These are phyloP conservation scores for Lethrus apterus DNA, from an alignment of 1,140 invertebrate species.

Conservation along the genomic window DNA sequence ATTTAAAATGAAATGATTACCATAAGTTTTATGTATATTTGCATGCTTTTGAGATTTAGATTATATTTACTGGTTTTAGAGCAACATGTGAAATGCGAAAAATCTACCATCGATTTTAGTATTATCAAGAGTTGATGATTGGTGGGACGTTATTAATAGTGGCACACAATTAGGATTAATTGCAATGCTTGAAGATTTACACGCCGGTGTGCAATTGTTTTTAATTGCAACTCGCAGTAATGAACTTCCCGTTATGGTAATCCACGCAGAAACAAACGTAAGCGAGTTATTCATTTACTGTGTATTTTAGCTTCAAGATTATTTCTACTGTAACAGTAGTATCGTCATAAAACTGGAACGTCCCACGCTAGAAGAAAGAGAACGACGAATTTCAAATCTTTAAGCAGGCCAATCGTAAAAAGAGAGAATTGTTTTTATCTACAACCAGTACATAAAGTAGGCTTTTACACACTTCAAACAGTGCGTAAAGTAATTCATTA, in stretches of 20 bases:
- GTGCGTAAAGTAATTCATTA: no score
- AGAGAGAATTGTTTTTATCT: no score
- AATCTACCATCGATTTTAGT: constrained; percentile 46
- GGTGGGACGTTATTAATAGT: constrained; percentile 47
- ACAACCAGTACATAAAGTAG: no score
- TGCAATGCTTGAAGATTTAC: constrained; percentile 43
- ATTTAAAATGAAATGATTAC: no score
- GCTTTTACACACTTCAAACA: no score
- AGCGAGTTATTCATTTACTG: constrained; percentile 8
- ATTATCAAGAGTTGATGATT: constrained; percentile 44
- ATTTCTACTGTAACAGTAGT: constrained; percentile 38
- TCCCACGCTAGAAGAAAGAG: constrained; percentile 44
- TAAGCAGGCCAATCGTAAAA: no score
- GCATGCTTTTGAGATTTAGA: no score
- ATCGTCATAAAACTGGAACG: constrained; percentile 36
- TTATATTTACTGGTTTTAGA: no score
- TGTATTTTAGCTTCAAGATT: constrained; percentile 30
- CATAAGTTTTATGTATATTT: no score
- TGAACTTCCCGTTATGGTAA: constrained; percentile 43
- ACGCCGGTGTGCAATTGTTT: constrained; percentile 44
- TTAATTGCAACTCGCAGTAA: constrained; percentile 41
- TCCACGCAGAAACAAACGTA: neutral
- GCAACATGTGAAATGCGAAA: constrained; percentile 40
- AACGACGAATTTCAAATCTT: no score
- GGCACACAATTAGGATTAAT: constrained; percentile 42